Base-by-base conservation (phyloP, 2,113 vertebrate species). In the Syngnathoides biaculeatus region DNA sequence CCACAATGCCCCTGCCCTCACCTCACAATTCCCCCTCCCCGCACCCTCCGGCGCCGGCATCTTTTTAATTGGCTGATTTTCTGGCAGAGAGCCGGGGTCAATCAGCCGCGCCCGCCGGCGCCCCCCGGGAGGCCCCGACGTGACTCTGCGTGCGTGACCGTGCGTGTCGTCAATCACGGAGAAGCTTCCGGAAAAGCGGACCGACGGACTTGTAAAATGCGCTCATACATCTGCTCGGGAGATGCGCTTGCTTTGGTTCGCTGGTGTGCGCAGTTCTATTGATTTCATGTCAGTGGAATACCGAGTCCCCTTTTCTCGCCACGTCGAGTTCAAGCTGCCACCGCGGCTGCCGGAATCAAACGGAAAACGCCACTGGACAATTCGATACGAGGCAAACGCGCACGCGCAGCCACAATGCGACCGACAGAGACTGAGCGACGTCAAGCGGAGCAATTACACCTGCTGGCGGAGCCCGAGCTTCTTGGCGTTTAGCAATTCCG, bases 51-150 rank as follows among this genome's bases (percentile, higher is more conserved):
- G 67, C 5, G 71, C 71, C 74, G 77, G 79, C 79, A 85, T 80
- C 71, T 87, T 56, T 85, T 86, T 89, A 86, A 89, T 87, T 89
- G 86, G 81, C 85, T 80, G 84, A 83, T 84, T 89, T 85, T 87
- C 83, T 85, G 79, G 81, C 82, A 85, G 65, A 76, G 72, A 86
- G 72, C 80, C 77, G 75, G 79, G 83, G 87, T 84, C 87, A 87
- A 82, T 88, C 85, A 86, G 72, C 80, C 79, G 43, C 87, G 68
- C 72, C 80, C 77, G 83, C 80, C 81, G 67, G 75, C 80, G 78
- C 60, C 79, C 84, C 84, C 79, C 75, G 73, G 72, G 83, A 81
- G 81, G 68, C 65, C 40, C 2, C 71, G 45, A 35, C 30, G 30
- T 35, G 30, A 35, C 30, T 35, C 4, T 42, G 77, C 80, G 71